These are phyloP conservation scores for Diabrotica undecimpunctata DNA, from an alignment of 1,140 invertebrate genomes.

Conservation along the genomic window DNA sequence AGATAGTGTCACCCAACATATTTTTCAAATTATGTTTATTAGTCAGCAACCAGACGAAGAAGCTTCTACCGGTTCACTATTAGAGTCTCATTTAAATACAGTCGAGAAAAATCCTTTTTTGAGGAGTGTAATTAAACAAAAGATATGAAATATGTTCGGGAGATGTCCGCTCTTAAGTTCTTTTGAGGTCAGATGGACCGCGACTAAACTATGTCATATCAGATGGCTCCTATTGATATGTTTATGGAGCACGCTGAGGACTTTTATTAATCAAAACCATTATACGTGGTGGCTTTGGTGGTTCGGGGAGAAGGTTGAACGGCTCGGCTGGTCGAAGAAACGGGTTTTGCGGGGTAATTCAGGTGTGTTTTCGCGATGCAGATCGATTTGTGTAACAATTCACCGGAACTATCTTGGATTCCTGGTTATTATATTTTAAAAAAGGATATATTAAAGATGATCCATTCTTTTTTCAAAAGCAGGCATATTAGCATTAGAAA, in stretches of 20 bases:
- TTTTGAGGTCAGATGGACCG: background rate
- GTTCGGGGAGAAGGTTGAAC: too few relatives aligned
- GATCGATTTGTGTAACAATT: too few relatives aligned
- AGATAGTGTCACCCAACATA: slow-evolving; percentile 36
- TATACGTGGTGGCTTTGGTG: too few relatives aligned
- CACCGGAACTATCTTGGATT: too few relatives aligned
- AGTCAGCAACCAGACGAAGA: slow-evolving; percentile 17
- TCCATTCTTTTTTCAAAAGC: too few relatives aligned
- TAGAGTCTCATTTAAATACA: slow-evolving; percentile 18
- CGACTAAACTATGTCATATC: background rate
- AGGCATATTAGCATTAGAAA: too few relatives aligned
- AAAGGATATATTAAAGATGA: too few relatives aligned
- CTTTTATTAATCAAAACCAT: background rate
- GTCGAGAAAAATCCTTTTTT: slow-evolving; percentile 13
- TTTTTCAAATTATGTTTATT: slow-evolving; percentile 34
- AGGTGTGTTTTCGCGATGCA: too few relatives aligned
- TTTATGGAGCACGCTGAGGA: background rate
- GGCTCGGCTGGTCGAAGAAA: too few relatives aligned
- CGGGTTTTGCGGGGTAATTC: too few relatives aligned
- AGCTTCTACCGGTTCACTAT: slow-evolving; percentile 20
- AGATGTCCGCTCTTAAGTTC: background rate
- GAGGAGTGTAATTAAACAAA: slow-evolving; percentile 14
- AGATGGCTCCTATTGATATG: background rate
- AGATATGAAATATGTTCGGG: slow-evolving; percentile 12
- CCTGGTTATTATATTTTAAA: too few relatives aligned